A percentile compares a stretch with the other conserved stretches of the same genome.
Evolutionary conservation across 2,888 invertebrate genomes (phyloP).

Genomic region (Rapana venosa): DNA sequence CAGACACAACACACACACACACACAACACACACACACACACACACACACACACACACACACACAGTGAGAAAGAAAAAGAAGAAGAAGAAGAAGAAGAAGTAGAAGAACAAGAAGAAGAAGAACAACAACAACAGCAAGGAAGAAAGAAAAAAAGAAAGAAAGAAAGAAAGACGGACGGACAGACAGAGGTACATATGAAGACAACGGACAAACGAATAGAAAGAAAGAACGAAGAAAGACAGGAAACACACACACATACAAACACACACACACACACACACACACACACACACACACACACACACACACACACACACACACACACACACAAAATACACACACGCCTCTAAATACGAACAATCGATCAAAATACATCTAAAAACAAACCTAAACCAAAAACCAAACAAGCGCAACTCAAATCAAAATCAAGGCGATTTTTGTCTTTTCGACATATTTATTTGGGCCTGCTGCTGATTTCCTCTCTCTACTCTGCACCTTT

Average conservation of each 20-base stretch:
- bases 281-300: conserved; percentile 8
- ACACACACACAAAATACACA: neutral
- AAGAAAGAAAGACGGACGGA: no score
- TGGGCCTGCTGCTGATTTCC: no score
- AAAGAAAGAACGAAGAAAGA: neutral
- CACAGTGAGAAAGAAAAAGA: neutral
- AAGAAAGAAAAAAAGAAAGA: neutral
- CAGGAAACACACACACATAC: neutral
- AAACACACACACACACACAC: conserved; percentile 6
- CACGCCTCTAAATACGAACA: neutral
- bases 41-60: neutral
- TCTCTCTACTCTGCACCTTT: no score
- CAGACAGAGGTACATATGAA: no score
- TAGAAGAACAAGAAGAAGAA: neutral
- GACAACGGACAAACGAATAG: neutral
- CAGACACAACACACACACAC: neutral
- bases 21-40: neutral
- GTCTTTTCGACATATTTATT: no score
- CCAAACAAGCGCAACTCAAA: no score
- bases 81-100: neutral
- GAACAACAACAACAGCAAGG: neutral
- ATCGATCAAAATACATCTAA: no score
- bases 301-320: neutral
- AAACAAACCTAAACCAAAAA: no score
- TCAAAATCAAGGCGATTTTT: no score